Conservation (phyloP, 2,113 vertebrate genomes). For the Empidonax alnorum region DNA sequence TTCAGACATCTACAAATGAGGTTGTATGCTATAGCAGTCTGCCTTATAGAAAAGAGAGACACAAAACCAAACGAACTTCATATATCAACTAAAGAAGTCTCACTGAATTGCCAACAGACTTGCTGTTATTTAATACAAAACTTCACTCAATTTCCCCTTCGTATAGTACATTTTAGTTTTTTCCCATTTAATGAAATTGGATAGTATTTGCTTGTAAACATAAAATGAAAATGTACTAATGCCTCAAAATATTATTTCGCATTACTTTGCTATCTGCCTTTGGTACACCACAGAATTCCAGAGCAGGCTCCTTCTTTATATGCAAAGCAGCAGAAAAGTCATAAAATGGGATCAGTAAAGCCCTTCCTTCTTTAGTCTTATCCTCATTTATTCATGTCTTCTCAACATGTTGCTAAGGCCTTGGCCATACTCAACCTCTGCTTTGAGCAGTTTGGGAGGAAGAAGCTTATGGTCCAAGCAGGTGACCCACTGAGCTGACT, state of each 20-base stretch:
- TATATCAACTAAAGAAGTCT: not conserved
- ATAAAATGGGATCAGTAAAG: not conserved
- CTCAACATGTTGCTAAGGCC: not conserved
- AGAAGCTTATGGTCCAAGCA: not conserved
- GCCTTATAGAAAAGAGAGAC: not conserved
- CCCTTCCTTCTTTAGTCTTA: not conserved
- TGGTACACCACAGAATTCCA: no score
- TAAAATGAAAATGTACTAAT: not conserved
- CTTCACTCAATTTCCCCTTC: accelerated
- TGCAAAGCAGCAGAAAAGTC: not conserved
- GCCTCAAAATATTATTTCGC: not conserved
- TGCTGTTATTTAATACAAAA: not conserved
- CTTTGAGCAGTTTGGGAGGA: not conserved
- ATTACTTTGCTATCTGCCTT: not conserved
- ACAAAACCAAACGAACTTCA: not conserved
- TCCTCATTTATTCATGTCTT: not conserved
- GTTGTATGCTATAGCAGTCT: not conserved
- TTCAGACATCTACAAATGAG: not conserved
- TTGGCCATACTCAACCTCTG: not conserved
- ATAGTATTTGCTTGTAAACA: not conserved
- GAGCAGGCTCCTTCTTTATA: not conserved
- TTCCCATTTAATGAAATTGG: not conserved
- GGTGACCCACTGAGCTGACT: not conserved
- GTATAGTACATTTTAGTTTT: not conserved
- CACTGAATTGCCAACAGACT: not conserved